Evolutionary conservation across 2,888 invertebrate species (phyloP).

Genomic region (Agriotes lineatus): DNA sequence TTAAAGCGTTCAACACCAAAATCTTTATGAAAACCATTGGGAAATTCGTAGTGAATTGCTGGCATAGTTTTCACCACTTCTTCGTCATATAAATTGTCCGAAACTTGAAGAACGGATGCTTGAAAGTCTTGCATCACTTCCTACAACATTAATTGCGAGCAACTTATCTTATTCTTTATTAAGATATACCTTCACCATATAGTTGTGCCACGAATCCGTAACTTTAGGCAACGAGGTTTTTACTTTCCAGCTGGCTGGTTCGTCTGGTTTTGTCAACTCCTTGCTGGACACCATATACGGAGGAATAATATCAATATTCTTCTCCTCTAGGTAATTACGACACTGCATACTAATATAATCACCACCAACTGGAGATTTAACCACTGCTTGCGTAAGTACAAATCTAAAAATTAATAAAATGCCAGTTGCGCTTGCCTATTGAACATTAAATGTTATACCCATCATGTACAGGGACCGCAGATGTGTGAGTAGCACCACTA

Average conservation of each 20-base stretch:
- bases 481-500: conserved; percentile 82
- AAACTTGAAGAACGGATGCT: conserved; percentile 75
- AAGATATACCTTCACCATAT: conserved; percentile 69
- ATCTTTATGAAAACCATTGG: conserved; percentile 79
- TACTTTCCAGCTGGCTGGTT: conserved; percentile 72
- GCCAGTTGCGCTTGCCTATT: no score
- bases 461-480: conserved; percentile 81
- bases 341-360: conserved; percentile 76
- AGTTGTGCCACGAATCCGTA: conserved; percentile 77
- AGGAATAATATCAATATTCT: conserved; percentile 74
- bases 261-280: conserved; percentile 74
- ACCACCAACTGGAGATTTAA: conserved; percentile 78
- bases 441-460: conserved; percentile 67
- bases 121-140: conserved; percentile 77
- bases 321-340: conserved; percentile 70
- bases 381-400: conserved; percentile 78
- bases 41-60: conserved; percentile 77
- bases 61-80: conserved; percentile 74
- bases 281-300: conserved; percentile 75
- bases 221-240: conserved; percentile 67
- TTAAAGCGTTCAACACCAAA: conserved; percentile 76
- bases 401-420: conserved; percentile 56
- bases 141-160: no score
- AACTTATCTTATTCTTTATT: neutral
- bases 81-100: conserved; percentile 75